Evolutionary conservation across 2,113 vertebrate genomes (phyloP).

Genomic region (Uria lomvia): DNA sequence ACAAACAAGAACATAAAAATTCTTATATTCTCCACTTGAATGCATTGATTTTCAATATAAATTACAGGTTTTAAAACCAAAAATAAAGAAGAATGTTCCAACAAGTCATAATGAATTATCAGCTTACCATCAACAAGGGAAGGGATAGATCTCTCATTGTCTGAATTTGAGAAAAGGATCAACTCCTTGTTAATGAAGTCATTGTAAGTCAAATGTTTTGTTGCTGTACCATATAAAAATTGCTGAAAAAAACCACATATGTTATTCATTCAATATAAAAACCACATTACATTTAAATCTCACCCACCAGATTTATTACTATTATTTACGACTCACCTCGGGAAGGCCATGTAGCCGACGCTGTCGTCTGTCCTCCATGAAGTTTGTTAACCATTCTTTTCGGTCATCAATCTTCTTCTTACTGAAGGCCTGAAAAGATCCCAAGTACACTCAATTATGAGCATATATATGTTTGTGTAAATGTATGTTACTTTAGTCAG

Average conservation of each 20-base stretch:
- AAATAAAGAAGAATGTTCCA: not conserved
- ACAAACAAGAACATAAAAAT: not conserved
- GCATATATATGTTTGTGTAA: not conserved
- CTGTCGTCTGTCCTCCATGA: conserved; percentile 97
- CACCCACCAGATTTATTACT: not conserved
- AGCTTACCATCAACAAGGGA: conserved; percentile 95
- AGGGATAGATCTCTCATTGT: conserved; percentile 97
- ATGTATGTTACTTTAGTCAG: not conserved
- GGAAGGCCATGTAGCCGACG: conserved; percentile 94
- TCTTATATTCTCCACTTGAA: not conserved
- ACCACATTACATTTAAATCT: not conserved
- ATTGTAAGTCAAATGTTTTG: conserved; percentile 94
- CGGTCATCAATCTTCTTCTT: conserved; percentile 99
- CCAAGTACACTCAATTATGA: not conserved
- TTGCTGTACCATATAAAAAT: conserved; percentile 93
- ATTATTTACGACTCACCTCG: conserved; percentile 78
- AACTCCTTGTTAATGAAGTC: conserved; percentile 99
- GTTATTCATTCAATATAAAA: conserved; percentile 32
- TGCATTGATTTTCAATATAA: not conserved
- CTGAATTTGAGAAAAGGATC: conserved; percentile 98
- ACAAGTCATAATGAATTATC: not conserved
- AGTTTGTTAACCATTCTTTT: conserved; percentile 98
- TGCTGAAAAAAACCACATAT: conserved; percentile 80
- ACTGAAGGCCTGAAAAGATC: conserved; percentile 90
- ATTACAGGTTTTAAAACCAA: not conserved